phyloP scores from a whole-genome alignment of 2,888 invertebrate genomes.

The Nemotelus nigrinus region DNA sequence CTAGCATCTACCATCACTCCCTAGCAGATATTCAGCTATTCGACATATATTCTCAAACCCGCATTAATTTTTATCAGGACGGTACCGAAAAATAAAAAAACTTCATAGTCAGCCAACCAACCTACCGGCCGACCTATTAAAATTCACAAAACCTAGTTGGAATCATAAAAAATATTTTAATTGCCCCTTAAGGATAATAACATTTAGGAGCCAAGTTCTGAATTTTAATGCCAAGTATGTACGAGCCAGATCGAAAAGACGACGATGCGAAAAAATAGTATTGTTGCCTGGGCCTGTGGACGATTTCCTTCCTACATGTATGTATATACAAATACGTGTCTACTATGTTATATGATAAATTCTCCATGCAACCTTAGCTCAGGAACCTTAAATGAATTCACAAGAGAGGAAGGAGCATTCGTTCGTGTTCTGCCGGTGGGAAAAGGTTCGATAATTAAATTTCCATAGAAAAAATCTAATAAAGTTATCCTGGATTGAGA shows the following conservation, averaged over 20 bases:
- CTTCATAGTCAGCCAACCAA: background rate
- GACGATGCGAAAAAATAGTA: slow-evolving; percentile 21
- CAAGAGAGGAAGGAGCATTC: background rate
- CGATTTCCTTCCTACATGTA: slow-evolving; percentile 10
- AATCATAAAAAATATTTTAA: slow-evolving; percentile 49
- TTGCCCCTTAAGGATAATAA: slow-evolving; percentile 50
- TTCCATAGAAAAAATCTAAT: slow-evolving; percentile 44
- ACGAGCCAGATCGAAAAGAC: background rate
- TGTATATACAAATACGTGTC: background rate
- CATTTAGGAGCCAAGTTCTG: slow-evolving; percentile 43
- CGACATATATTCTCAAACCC: background rate
- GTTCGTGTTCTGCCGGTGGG: slow-evolving; percentile 18
- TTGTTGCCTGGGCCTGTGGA: slow-evolving; percentile 12
- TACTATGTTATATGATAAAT: slow-evolving; percentile 5
- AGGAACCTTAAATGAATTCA: background rate
- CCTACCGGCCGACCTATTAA: slow-evolving; percentile 31
- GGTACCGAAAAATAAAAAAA: background rate
- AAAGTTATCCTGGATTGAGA: slow-evolving; percentile 35
- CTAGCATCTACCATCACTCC: too few relatives aligned
- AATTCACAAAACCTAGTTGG: slow-evolving; percentile 46
- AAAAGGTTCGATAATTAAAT: slow-evolving; percentile 48
- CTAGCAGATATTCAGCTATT: too few relatives aligned
- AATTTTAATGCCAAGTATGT: slow-evolving; percentile 46
- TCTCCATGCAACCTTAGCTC: slow-evolving; percentile 1
- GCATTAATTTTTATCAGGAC: slow-evolving; percentile 14